Evolutionary conservation across 37 sponge, comb jelly and placozoan genomes (phyloP).

Genomic region (Beroe forskalii): DNA sequence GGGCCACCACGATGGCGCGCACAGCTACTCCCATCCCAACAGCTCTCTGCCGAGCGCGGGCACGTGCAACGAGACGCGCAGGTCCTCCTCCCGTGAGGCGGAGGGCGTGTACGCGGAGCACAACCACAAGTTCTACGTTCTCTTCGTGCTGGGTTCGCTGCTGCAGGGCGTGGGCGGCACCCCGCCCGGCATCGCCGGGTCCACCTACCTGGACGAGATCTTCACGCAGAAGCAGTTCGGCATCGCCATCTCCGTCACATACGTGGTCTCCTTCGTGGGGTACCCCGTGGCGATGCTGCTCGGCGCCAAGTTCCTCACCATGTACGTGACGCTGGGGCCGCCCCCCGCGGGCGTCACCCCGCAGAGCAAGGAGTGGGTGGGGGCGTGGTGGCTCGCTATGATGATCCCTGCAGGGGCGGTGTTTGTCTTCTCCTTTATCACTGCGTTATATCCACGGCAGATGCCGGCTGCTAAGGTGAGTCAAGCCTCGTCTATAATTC

Average conservation of each 20-base stretch:
- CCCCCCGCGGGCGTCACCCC: conserved; percentile 15
- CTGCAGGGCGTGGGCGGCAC: conserved; percentile 31
- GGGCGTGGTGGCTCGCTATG: conserved; percentile 58
- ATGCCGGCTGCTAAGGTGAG: conserved; percentile 55
- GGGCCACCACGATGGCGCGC: not conserved
- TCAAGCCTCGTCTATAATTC: not conserved
- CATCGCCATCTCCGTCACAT: conserved; percentile 25
- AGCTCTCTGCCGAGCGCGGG: not conserved
- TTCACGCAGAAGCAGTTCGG: conserved; percentile 56
- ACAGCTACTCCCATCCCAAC: not conserved
- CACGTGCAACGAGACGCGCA: not conserved
- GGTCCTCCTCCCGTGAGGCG: not conserved
- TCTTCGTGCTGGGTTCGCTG: conserved; percentile 33
- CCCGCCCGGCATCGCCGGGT: conserved; percentile 42
- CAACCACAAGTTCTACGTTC: conserved; percentile 41
- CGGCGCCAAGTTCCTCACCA: not conserved
- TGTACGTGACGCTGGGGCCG: conserved; percentile 13
- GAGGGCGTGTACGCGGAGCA: not conserved
- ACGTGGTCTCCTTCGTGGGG: conserved; percentile 39
- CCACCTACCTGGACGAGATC: conserved; percentile 64
- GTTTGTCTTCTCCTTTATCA: not conserved
- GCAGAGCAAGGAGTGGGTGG: conserved; percentile 51
- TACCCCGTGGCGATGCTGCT: conserved; percentile 26
- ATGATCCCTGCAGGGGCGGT: conserved; percentile 20
- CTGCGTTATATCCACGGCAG: conserved; percentile 19